phyloP scores from a whole-genome alignment of 2,797 vertebrate genomes.

The Remorina albescens region DNA sequence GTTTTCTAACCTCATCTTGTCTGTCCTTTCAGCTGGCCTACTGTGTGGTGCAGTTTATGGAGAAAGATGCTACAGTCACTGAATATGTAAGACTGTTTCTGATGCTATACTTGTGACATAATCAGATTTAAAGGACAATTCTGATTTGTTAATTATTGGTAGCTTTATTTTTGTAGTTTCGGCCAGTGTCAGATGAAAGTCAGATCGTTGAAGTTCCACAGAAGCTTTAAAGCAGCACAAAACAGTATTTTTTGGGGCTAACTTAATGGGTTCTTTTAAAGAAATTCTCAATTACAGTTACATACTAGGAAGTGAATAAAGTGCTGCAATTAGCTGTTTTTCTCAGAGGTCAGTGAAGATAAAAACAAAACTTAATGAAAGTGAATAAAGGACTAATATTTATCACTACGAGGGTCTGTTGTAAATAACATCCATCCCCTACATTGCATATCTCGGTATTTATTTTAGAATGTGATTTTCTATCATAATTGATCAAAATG shows the following conservation, averaged over 20 bases:
- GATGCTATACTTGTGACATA: neutral
- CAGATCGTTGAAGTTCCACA: too few relatives aligned
- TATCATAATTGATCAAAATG: neutral
- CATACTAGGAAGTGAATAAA: neutral
- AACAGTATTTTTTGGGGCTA: neutral
- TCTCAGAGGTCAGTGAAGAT: neutral
- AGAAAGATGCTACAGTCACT: constrained; percentile 94
- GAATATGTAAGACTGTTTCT: constrained; percentile 89
- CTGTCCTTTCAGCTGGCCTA: constrained; percentile 88
- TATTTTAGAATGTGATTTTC: too few relatives aligned
- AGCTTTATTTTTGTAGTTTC: constrained; percentile 5
- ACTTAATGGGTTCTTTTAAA: neutral
- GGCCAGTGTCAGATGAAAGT: too few relatives aligned
- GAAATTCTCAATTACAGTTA: too few relatives aligned
- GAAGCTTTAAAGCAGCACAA: constrained; percentile 1
- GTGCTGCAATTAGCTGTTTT: neutral
- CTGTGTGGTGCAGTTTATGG: constrained; percentile 96
- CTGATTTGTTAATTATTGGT: neutral
- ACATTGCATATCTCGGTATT: too few relatives aligned
- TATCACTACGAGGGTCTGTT: too few relatives aligned
- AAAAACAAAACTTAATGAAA: too few relatives aligned
- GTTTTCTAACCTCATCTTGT: constrained; percentile 46
- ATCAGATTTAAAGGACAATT: neutral
- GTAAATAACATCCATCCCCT: too few relatives aligned
- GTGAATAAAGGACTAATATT: too few relatives aligned